Percentiles rank a stretch among this genome's conserved stretches.
Evolutionary conservation across 2,113 vertebrate genomes (phyloP).

Genomic region (Dinomys branickii): DNA sequence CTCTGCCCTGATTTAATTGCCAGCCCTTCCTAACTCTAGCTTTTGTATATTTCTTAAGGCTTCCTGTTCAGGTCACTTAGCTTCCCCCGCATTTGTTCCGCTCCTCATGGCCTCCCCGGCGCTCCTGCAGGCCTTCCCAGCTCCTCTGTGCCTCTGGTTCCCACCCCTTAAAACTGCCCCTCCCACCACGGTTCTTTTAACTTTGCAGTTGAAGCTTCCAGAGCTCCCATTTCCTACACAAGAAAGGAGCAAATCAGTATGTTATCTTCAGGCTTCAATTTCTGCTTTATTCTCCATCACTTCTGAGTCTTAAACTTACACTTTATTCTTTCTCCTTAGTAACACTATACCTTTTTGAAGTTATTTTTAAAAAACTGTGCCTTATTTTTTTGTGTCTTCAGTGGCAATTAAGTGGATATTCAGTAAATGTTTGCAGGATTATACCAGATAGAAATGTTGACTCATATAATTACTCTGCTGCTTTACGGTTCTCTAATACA

Average conservation of each 20-base stretch:
- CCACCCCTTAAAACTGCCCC: background rate
- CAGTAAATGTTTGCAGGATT: conserved; percentile 58
- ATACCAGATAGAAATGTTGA: conserved; percentile 15
- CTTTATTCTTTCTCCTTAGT: conserved; percentile 21
- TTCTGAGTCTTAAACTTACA: conserved; percentile 27
- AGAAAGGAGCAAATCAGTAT: background rate
- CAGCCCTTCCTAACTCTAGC: background rate
- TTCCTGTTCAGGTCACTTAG: background rate
- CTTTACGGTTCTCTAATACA: conserved; percentile 44
- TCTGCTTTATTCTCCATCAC: background rate
- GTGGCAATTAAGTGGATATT: background rate
- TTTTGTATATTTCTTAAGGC: background rate
- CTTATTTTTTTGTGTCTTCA: conserved; percentile 2
- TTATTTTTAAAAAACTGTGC: background rate
- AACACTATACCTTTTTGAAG: conserved; percentile 19
- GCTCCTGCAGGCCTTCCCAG: background rate
- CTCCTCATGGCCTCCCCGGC: background rate
- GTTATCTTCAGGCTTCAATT: background rate
- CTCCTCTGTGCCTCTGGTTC: background rate
- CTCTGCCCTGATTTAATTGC: background rate
- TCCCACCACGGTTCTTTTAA: background rate
- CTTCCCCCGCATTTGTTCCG: background rate
- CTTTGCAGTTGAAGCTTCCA: background rate
- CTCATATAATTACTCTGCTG: conserved; percentile 29
- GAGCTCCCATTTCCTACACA: background rate